Percentiles rank a stretch among this genome's conserved stretches.
phyloP scores from a whole-genome alignment of 2,888 invertebrate genomes.

The Apodemia hepburni region DNA sequence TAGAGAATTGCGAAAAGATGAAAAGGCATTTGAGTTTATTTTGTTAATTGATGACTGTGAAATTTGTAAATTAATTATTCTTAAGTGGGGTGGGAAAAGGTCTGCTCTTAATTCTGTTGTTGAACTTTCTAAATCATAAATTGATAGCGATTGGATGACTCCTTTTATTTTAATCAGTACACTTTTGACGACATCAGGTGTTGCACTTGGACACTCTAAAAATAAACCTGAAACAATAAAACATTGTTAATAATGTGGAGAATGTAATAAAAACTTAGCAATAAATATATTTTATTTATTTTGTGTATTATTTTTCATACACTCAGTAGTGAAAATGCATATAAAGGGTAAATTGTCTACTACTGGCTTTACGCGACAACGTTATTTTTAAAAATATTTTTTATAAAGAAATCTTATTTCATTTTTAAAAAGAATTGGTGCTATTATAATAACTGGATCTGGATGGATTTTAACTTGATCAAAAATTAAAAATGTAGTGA shows the following conservation, averaged over 20 bases:
- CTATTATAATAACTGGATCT: no score
- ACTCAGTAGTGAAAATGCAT: no score
- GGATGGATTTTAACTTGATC: no score
- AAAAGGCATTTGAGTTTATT: conserved; percentile 85
- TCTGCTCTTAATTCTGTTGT: conserved; percentile 87
- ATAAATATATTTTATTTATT: no score
- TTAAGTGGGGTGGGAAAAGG: conserved; percentile 85
- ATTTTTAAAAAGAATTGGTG: no score
- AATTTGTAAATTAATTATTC: conserved; percentile 87
- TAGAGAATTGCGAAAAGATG: conserved; percentile 84
- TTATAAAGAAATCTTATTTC: no score
- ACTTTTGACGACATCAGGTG: conserved; percentile 85
- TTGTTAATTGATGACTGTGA: conserved; percentile 87
- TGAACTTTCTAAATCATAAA: conserved; percentile 92
- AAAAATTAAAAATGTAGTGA: no score
- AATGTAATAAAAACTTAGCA: no score
- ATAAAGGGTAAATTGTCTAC: no score
- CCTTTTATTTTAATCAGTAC: conserved; percentile 85
- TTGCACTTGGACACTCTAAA: conserved; percentile 93
- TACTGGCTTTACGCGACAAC: no score
- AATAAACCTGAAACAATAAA: conserved; percentile 82
- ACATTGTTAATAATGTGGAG: not conserved
- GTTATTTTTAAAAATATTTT: no score
- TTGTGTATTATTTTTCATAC: no score
- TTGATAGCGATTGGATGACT: conserved; percentile 90